These are phyloP conservation scores for Drosophila miranda DNA, from an alignment of 1,140 invertebrate genomes.

Conservation along the genomic window DNA sequence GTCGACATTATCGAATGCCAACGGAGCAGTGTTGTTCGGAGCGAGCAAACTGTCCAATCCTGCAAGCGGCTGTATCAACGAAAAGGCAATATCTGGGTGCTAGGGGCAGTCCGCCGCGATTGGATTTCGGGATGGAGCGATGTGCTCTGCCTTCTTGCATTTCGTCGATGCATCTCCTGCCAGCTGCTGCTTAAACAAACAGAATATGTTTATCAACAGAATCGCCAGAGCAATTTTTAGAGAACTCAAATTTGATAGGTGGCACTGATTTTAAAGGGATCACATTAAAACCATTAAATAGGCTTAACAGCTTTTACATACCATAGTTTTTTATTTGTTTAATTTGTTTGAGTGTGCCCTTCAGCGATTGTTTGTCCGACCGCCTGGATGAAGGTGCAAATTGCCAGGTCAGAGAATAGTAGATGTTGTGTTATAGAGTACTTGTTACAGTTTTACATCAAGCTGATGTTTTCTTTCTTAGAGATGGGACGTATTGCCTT, in stretches of 20 bases:
- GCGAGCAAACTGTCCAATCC: constrained; percentile 18
- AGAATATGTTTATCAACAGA: constrained; percentile 56
- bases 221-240: constrained; percentile 51
- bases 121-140: constrained; percentile 2
- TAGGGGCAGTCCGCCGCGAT: constrained; percentile 32
- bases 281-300: too few species aligned
- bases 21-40: constrained; percentile 30
- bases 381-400: too few species aligned
- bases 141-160: constrained; percentile 9
- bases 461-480: too few species aligned
- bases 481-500: too few species aligned
- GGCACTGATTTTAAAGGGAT: constrained; percentile 26
- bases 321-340: too few species aligned
- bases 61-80: constrained; percentile 22
- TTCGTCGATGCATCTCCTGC: constrained; percentile 14
- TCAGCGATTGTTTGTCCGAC: too few species aligned
- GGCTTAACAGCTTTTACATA: too few species aligned
- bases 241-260: constrained; percentile 54
- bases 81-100: constrained; percentile 30
- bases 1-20: constrained; percentile 85
- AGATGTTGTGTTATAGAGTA: too few species aligned
- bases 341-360: too few species aligned
- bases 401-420: too few species aligned
- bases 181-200: constrained; percentile 45
- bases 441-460: too few species aligned